Evolutionary conservation across 2,888 invertebrate genomes (phyloP).

Genomic region (Pristionchus arcanus): DNA sequence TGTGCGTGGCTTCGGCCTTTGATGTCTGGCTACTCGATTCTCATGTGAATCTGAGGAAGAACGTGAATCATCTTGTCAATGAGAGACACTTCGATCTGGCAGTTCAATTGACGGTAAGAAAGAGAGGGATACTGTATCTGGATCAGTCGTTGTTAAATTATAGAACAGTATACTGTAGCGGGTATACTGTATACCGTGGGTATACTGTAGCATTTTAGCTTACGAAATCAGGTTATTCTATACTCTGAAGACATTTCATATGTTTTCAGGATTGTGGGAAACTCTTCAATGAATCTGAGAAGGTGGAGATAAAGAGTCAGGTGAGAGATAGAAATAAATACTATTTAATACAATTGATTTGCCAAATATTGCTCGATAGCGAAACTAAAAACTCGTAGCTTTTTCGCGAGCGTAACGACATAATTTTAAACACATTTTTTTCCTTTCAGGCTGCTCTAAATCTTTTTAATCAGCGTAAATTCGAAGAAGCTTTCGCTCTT

Average conservation of each 20-base stretch:
- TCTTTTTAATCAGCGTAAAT: slow-evolving; percentile 91
- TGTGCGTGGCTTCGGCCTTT: slow-evolving; percentile 65
- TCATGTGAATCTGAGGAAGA: slow-evolving; percentile 87
- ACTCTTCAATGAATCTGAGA: slow-evolving; percentile 66
- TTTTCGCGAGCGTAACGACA: too few relatives aligned
- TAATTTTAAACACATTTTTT: not conserved
- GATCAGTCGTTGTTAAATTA: too few relatives aligned
- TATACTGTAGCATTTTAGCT: not conserved
- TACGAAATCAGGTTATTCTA: not conserved
- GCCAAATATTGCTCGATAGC: too few relatives aligned
- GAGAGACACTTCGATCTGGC: slow-evolving; percentile 96
- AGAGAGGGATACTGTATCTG: not conserved
- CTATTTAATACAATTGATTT: not conserved
- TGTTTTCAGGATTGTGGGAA: slow-evolving; percentile 62
- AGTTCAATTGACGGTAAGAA: slow-evolving; percentile 72
- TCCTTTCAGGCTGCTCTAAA: slow-evolving; percentile 87
- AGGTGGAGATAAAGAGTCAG: slow-evolving; percentile 88
- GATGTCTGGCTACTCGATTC: slow-evolving; percentile 88
- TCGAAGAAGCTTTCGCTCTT: slow-evolving; percentile 92
- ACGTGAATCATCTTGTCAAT: slow-evolving; percentile 89
- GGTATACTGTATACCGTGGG: too few relatives aligned
- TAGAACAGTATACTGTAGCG: too few relatives aligned
- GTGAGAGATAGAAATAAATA: not conserved
- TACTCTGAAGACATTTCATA: not conserved
- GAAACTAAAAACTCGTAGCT: too few relatives aligned